Conservation (phyloP, 2,888 invertebrate genomes). For the Saturnia japonica region DNA sequence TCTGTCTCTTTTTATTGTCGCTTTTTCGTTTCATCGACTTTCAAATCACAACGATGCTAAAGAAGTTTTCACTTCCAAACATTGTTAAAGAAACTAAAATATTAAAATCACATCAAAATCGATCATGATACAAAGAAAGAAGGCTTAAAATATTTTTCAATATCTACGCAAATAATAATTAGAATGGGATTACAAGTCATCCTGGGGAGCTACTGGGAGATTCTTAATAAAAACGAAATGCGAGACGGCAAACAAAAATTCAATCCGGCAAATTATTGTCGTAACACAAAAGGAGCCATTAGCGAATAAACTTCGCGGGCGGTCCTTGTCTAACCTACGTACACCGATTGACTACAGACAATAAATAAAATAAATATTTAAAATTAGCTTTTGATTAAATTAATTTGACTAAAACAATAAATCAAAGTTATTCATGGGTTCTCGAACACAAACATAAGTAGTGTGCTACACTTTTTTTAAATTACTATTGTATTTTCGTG, state of each 20-base stretch:
- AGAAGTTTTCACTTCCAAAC: no score
- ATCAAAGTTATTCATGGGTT: background rate
- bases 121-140: background rate
- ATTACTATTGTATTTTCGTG: background rate
- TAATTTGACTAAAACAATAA: background rate
- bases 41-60: no score
- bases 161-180: constrained; percentile 60
- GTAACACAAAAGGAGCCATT: constrained; percentile 71
- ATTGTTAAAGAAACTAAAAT: no score
- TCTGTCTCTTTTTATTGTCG: no score
- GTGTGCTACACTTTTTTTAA: background rate
- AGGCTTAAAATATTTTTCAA: constrained; percentile 33
- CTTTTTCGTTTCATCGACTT: no score
- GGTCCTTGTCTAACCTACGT: constrained; percentile 43
- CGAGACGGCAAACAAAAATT: constrained; percentile 64
- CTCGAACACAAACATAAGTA: no score
- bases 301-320: constrained; percentile 63
- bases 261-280: constrained; percentile 59
- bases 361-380: background rate
- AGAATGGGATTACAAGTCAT: constrained; percentile 54
- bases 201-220: constrained; percentile 41
- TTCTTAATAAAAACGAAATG: constrained; percentile 54
- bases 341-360: constrained; percentile 17
- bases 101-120: background rate
- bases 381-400: background rate